phyloP scores from a whole-genome alignment of 2,113 vertebrate genomes.

The Stegastes partitus region DNA sequence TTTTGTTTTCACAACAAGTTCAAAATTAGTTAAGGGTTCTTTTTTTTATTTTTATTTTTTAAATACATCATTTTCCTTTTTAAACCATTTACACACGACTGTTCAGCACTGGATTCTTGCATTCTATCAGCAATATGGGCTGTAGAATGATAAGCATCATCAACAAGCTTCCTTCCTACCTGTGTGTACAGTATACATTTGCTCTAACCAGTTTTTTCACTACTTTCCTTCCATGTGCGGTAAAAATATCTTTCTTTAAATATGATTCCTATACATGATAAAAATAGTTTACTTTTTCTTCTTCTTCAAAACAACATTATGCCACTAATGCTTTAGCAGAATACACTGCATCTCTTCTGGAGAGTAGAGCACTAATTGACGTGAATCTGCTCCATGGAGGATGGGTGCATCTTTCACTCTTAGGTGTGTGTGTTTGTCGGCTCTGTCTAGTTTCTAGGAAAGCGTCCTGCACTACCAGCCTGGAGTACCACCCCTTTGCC shows the following conservation, averaged over 20 bases:
- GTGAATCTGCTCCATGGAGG: constrained; percentile 52
- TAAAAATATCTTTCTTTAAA: constrained; percentile 97
- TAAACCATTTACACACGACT: constrained; percentile 94
- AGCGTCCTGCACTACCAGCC: constrained; percentile 34
- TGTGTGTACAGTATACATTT: constrained; percentile 50
- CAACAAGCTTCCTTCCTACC: constrained; percentile 88
- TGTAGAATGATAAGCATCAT: constrained; percentile 89
- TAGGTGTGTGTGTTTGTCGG: constrained; percentile 26
- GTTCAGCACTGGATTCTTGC: constrained; percentile 90
- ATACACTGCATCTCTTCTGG: constrained; percentile 10
- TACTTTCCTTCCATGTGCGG: constrained; percentile 89
- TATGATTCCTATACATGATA: constrained; percentile 96
- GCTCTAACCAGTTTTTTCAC: constrained; percentile 53
- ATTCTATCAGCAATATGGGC: constrained; percentile 89
- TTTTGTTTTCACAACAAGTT: constrained; percentile 95
- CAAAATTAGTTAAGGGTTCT: constrained; percentile 87
- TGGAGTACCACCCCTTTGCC: constrained; percentile 41
- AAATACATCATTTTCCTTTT: constrained; percentile 86
- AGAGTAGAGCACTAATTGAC: constrained; percentile 28
- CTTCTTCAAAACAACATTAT: constrained; percentile 89
- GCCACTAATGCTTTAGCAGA: constrained; percentile 89
- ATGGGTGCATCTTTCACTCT: constrained; percentile 43
- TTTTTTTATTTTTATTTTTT: constrained; percentile 67
- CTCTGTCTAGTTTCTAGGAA: constrained; percentile 34
- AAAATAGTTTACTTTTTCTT: constrained; percentile 91